These are phyloP conservation scores for Intellagama lesueurii DNA, from an alignment of 2,797 vertebrate species.

Conservation along the genomic window DNA sequence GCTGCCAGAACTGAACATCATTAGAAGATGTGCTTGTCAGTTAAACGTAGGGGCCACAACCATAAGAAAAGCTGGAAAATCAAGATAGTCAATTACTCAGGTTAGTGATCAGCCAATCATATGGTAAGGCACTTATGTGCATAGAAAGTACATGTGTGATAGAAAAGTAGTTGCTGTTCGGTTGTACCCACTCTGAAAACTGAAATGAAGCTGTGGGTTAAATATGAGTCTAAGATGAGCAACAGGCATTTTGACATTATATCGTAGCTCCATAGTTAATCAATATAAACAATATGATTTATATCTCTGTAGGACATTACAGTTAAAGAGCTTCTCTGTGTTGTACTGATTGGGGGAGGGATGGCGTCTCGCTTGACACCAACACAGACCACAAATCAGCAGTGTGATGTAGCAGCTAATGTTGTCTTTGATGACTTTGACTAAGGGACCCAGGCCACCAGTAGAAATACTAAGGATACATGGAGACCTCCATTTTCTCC, in stretches of 20 bases:
- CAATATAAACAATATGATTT: background rate
- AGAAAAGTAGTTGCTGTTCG: background rate
- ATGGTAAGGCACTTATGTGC: background rate
- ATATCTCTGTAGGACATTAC: background rate
- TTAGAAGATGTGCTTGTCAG: slow-evolving; percentile 21
- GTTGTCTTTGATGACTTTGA: background rate
- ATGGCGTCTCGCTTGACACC: background rate
- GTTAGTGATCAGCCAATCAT: background rate
- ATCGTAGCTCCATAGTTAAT: background rate
- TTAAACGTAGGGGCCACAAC: background rate
- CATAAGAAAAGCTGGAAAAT: background rate
- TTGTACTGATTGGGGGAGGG: background rate
- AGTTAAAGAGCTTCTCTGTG: background rate
- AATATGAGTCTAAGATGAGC: background rate
- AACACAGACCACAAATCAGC: background rate
- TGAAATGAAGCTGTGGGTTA: background rate
- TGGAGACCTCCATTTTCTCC: background rate
- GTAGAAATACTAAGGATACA: background rate
- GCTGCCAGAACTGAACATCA: slow-evolving; percentile 8
- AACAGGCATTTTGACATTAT: background rate
- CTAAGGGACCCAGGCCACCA: background rate
- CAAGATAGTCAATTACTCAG: slow-evolving; percentile 3
- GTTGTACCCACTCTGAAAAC: background rate
- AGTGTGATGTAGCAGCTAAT: background rate
- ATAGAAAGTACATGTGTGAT: background rate